Base-by-base conservation (phyloP, 2,888 invertebrate genomes). In the Synergus japonicus region DNA sequence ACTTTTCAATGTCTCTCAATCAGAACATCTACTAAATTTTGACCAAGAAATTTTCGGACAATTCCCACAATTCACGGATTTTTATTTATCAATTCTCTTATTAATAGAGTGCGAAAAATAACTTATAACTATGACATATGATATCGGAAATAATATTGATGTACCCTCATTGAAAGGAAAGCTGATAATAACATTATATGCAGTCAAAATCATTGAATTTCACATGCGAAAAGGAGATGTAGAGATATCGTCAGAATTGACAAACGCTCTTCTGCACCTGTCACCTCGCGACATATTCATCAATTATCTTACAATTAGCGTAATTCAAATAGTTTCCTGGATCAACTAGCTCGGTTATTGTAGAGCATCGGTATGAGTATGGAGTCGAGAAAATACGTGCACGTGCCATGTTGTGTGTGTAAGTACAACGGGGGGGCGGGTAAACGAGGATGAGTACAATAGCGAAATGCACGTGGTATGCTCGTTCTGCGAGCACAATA, bases 401-500 rank as follows among this genome's bases (percentile, higher is more conserved):
- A 76, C 77, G 73, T 54, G 80, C 12, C 63, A 77, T 78, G 65
- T 76, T 80, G 69, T 82, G 78, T 67, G 80, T 78, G 76, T 76
- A 76, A 79, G 81, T 78, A 80, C 67, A 80, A 82, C 77, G 29
- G 78, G 78, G 66, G 78, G 69, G 41, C 66, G 78, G 78, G 84
- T 81, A 83, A 85, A 85, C 83, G 84, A 83, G 84, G 84, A 82
- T 81, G 85, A 83, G 86, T 80, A 87, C 85, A 86, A 86, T 87
- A 80, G 85, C 83, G 83, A 85, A 79, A 83, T 81, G 84, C 86
- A 85, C 85, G 84, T 83, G 85, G 85, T 83, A 86, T 84, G 85
- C 85, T 83, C 83, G 84, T 84, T 85, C 81, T 66, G 81, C 81
- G 84, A 82, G 83, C 83, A 84, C 83, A 85, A 86, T 85, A 82